Base-by-base conservation (phyloP, 2,888 invertebrate species). In the Helleia helle region DNA sequence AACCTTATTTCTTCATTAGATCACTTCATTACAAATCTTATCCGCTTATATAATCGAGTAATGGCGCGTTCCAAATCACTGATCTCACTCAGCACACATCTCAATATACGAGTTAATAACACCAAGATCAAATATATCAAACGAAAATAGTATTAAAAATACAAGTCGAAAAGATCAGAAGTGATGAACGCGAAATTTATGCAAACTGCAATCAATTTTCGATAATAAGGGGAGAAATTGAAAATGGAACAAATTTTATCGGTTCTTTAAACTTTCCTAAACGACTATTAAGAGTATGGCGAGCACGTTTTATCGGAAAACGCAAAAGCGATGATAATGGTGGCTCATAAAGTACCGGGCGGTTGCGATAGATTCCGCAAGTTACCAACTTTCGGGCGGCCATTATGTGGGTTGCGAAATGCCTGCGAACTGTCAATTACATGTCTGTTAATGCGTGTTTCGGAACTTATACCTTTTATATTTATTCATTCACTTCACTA, bases 221-320 rank as follows among this genome's bases (percentile, higher is more conserved):
- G 42, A 37, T 47, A 46, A 42, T 42, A 39, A 36, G 36, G 22
- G 41, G 36, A 58, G 56, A 65, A 71, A 77, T 75, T 77, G 71
- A 77, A 55, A 54, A 70, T 65, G 56, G 66, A 67, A 73, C 71
- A 63, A 53, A 68, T 68, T 74, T 74, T 70, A 71, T 67, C 63
- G 67, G 62, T 62, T 64, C 59, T 71, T 66, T 65, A 65, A 80
- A 79, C 62, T 73, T 71, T 50, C 52, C 50, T 55, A 59, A 72
- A 72, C 64, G 66, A 67, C 65, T 71, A 70, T 77, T 75, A 68
- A 71, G 77, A 79, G 71, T 73, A 61, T 61, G 63, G 59, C 65
- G 62, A 69, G 66, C 80, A 80, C 80, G 79, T 81, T 81, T 79
- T 77, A 80, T 80, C 77, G 80, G 65, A 56, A 66, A 74, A 71